phyloP scores from a whole-genome alignment of 1,140 invertebrate genomes.

The Achatina immaculata region DNA sequence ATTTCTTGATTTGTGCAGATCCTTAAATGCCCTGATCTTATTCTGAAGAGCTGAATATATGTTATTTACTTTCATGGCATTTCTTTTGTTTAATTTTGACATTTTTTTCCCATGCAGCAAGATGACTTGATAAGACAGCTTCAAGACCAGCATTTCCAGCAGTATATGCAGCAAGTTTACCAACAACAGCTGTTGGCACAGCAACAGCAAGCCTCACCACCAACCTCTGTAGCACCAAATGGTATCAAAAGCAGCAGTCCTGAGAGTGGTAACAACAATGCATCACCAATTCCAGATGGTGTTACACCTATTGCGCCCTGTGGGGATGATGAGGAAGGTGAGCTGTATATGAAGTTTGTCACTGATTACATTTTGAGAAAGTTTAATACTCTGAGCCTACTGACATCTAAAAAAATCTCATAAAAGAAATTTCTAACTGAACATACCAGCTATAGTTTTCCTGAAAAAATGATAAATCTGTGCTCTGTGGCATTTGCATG shows the following conservation, averaged over 20 bases:
- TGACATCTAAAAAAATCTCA: no score
- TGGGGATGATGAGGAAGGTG: slow-evolving; percentile 43
- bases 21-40: no score
- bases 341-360: not conserved
- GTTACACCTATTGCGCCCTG: slow-evolving; percentile 18
- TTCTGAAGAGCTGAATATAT: no score
- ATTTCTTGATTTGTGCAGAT: no score
- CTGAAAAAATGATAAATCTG: no score
- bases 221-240: not conserved
- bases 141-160: slow-evolving; percentile 97
- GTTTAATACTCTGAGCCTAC: no score
- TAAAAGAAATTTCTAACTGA: no score
- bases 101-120: slow-evolving; percentile 76
- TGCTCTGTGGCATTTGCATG: no score
- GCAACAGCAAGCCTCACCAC: slow-evolving; percentile 57
- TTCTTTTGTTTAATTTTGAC: not conserved
- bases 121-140: slow-evolving; percentile 90
- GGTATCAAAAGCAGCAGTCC: slow-evolving; percentile 17
- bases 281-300: slow-evolving; percentile 20
- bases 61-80: no score
- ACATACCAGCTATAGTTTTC: no score
- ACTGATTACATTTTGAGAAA: no score
- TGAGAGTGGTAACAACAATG: slow-evolving; percentile 27
- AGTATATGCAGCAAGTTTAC: slow-evolving; percentile 92
- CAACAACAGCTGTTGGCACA: slow-evolving; percentile 73